A percentile compares a stretch with the other conserved stretches of the same genome.
Evolutionary conservation across 2,113 vertebrate species (phyloP).

Genomic region (Sitta europaea): DNA sequence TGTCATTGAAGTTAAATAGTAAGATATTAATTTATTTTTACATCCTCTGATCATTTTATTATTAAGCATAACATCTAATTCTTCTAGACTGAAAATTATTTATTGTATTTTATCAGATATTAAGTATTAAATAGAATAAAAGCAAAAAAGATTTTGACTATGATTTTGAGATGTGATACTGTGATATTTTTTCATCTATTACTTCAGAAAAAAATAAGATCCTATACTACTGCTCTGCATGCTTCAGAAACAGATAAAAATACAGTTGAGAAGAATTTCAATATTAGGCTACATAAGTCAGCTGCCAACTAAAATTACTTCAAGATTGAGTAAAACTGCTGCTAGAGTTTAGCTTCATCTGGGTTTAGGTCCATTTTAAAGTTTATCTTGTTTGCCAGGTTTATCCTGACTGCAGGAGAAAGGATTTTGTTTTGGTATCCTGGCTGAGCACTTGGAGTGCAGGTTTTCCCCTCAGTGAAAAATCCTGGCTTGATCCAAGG

Average conservation of each 20-base stretch:
- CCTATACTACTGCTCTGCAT: neutral
- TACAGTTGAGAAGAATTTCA: neutral
- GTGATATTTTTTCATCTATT: neutral
- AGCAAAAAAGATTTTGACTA: conserved; percentile 18
- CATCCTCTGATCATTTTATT: conserved; percentile 46
- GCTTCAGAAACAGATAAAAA: neutral
- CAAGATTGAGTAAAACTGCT: neutral
- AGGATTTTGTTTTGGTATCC: neutral
- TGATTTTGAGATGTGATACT: neutral
- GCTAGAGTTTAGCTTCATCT: neutral
- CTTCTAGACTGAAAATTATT: conserved; percentile 26
- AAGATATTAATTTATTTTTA: conserved; percentile 48
- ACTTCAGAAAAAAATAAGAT: neutral
- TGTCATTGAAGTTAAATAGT: conserved; percentile 5
- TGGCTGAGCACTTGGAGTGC: neutral
- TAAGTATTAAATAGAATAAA: conserved; percentile 42
- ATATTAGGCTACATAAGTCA: neutral
- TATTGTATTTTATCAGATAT: conserved; percentile 24
- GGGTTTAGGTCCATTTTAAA: neutral
- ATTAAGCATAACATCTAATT: conserved; percentile 35
- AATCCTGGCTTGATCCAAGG: fast-evolving
- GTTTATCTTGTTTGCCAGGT: neutral
- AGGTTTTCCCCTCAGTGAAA: neutral
- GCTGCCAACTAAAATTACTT: neutral
- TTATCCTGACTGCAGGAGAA: neutral